Percentiles rank a stretch among this genome's conserved stretches.
Conservation (phyloP, 35 echinoderm and acorn worm species). For the Eucidaris tribuloides region DNA sequence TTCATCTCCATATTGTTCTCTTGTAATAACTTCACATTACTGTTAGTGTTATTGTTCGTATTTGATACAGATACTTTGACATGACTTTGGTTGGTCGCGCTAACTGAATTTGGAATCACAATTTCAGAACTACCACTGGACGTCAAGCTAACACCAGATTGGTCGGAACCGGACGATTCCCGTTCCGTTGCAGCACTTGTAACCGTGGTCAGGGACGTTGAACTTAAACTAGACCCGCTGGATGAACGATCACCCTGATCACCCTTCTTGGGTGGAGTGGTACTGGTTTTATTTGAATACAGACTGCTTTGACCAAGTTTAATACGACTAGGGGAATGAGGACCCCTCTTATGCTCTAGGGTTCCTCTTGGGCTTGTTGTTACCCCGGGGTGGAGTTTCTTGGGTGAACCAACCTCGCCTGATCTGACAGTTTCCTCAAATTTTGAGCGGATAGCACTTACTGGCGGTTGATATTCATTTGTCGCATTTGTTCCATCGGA, state of each 20-base stretch:
- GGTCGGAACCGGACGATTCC: constrained; percentile 74
- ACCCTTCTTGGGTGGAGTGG: background rate
- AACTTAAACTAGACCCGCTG: constrained; percentile 54
- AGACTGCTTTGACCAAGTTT: constrained; percentile 95
- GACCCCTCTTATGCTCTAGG: constrained; percentile 57
- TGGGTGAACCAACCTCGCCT: constrained; percentile 41
- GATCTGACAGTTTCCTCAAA: constrained; percentile 65
- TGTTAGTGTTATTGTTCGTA: background rate
- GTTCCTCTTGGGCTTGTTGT: constrained; percentile 73
- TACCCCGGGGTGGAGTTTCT: constrained; percentile 54
- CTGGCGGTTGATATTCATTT: constrained; percentile 63
- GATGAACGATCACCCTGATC: constrained; percentile 30
- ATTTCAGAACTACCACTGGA: constrained; percentile 31
- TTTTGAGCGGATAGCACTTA: constrained; percentile 52
- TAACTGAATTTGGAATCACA: background rate
- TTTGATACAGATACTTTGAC: background rate
- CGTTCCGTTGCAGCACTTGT: constrained; percentile 60
- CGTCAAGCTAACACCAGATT: constrained; percentile 37
- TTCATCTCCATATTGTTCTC: background rate
- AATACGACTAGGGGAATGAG: constrained; percentile 79
- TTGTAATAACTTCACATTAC: background rate
- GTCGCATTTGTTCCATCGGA: constrained; percentile 48
- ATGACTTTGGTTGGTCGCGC: background rate
- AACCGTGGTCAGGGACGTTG: constrained; percentile 48
- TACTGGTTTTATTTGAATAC: constrained; percentile 75